Percentiles rank a stretch among this genome's conserved stretches.
Conservation (phyloP, 2,888 invertebrate genomes). For the Lycophotia porphyrea region DNA sequence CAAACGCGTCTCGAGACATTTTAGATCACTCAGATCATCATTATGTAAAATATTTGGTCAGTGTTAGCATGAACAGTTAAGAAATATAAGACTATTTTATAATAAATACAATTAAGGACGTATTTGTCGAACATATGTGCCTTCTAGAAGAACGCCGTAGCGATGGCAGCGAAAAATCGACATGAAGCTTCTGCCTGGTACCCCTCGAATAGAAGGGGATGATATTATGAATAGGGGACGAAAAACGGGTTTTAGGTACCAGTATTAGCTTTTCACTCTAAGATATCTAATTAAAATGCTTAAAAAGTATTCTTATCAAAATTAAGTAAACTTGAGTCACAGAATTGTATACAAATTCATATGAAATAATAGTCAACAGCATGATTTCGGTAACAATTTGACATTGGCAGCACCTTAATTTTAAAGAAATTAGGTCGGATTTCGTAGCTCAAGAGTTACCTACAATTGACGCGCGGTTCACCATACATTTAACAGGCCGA, state of each 20-base stretch:
- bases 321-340: slow-evolving; percentile 14
- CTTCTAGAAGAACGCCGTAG: slow-evolving; percentile 52
- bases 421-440: background rate
- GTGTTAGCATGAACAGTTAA: slow-evolving; percentile 32
- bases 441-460: background rate
- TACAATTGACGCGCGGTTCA: background rate
- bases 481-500: background rate
- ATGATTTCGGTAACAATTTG: background rate
- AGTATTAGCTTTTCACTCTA: slow-evolving; percentile 55
- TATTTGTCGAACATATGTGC: slow-evolving; percentile 53
- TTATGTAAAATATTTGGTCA: slow-evolving; percentile 59
- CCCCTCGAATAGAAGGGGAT: slow-evolving; percentile 41
- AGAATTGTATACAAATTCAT: slow-evolving; percentile 4
- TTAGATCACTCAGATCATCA: slow-evolving; percentile 54
- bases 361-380: background rate
- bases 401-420: background rate
- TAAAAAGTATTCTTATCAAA: slow-evolving; percentile 22
- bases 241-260: slow-evolving; percentile 28
- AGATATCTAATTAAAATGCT: slow-evolving; percentile 12
- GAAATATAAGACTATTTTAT: slow-evolving; percentile 50
- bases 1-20: slow-evolving; percentile 37
- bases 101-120: slow-evolving; percentile 42
- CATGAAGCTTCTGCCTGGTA: slow-evolving; percentile 48
- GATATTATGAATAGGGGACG: slow-evolving; percentile 29
- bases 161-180: slow-evolving; percentile 63